A percentile compares a stretch with the other conserved stretches of the same genome.
phyloP scores from a whole-genome alignment of 2,797 vertebrate genomes.

The Poeciliopsis turneri region DNA sequence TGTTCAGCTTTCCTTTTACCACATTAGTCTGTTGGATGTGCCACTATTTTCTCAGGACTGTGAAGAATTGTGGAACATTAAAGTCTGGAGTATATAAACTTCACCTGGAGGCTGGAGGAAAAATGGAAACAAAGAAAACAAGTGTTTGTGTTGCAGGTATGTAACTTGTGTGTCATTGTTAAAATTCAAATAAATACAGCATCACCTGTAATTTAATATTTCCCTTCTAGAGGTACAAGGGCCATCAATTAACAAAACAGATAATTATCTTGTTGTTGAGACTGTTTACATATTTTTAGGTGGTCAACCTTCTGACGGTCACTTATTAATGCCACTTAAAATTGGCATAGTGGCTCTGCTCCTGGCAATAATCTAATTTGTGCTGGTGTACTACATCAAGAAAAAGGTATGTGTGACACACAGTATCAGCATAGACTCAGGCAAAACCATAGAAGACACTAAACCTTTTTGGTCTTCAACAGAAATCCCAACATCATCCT shows the following conservation, averaged over 20 bases:
- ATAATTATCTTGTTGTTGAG: constrained; percentile 22
- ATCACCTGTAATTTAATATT: not conserved
- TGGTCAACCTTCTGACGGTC: fast-evolving
- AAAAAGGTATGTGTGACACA: constrained; percentile 73
- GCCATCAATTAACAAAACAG: constrained; percentile 9
- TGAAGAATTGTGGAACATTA: constrained; percentile 78
- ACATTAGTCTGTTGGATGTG: not conserved
- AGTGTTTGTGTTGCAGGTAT: constrained; percentile 88
- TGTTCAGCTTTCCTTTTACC: not conserved
- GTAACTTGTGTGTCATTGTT: constrained; percentile 27
- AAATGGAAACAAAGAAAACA: constrained; percentile 78
- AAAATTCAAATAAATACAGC: not conserved
- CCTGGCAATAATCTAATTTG: constrained; percentile 34
- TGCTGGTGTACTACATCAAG: constrained; percentile 63
- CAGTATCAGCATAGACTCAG: not conserved
- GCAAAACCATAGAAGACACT: not conserved
- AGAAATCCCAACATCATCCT: constrained; percentile 90
- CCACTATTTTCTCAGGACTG: constrained; percentile 61
- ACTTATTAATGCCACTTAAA: constrained; percentile 26
- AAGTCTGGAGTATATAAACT: constrained; percentile 86
- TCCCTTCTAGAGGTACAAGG: constrained; percentile 61
- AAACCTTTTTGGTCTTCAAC: constrained; percentile 32
- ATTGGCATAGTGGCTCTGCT: constrained; percentile 34
- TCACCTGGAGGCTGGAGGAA: constrained; percentile 84
- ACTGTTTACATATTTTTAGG: constrained; percentile 31